Base-by-base conservation (phyloP, 1,140 invertebrate genomes). In the Yoshiicerus persimilis region DNA sequence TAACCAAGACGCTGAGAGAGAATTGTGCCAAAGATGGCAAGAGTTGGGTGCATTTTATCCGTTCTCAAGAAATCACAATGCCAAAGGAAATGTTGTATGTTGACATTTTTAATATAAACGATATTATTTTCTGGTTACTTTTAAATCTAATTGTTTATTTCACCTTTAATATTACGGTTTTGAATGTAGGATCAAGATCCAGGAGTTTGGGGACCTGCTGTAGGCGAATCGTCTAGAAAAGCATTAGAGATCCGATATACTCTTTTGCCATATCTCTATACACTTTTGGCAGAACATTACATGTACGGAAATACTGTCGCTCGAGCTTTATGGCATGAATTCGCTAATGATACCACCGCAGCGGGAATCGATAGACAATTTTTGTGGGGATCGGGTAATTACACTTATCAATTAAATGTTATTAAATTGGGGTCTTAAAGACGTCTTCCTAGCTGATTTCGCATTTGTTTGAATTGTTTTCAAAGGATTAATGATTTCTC, bases 1-100 rank as follows among this genome's bases (percentile, higher is more conserved):
- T 34, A 80, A 56, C 36, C 36, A 34, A 10, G 34, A 86, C 27
- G 30, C 86, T 0, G 64, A 3, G 0, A 27, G 20, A 10, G 41
- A 88, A 32, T 9, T 90, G 41, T 90, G 89, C 32, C 89, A 90
- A 64, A 93, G 96, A 1, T 97, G 96, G 96, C 95, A 94, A 93
- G 95, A 97, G 92, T 92, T 11, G 13, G 97, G 97, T 3, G 96
- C 96, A 4, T 97, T 97, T 93, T 97, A 97, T 92, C 96, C 96
- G 0, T 98, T 98, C 36, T 39, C 87, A 10, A 83, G 97, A 90
- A 97, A 97, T 92, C 97, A 97, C 91, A 97, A 97, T 92, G n/a
- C n/a, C n/a, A 38, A 85, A 34, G 90, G 91, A 80, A 41, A 89
- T 2, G 90, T 89, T 16, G 90, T 87, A 87, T 84, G 41, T n/a